Evolutionary conservation across 2,888 invertebrate species (phyloP), one percentile per base, ranked within the genome.

Genomic region (Rhagium mordax): DNA sequence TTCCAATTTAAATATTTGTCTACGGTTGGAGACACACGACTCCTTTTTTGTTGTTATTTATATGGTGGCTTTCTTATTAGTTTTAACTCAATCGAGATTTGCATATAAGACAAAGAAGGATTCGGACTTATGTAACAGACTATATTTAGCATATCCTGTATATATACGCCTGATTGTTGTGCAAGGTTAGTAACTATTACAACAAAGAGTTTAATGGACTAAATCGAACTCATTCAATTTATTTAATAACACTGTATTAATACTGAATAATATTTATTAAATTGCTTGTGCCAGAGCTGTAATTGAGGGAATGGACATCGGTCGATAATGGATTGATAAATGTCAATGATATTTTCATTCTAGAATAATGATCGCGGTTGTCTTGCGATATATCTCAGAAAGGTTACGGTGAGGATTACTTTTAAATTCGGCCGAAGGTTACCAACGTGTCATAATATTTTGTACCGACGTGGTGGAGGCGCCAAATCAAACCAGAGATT

Each of bases 131-230:
- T 51, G 51, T 51, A 51, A 51, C 18, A 51, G 51, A 51, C 51
- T 51, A 51, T 51, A 51, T 51, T 51, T 57, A 57, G 24, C 57
- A 57, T 57, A 57, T 57, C 29, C 57, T 57, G 29, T 16, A 57
- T 15, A 61, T 24, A 21, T 18, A 15, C 62, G 48, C 49, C 27
- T 49, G 67, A 72, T 67, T 55, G 67, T 72, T 72, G 55, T 20
- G 47, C 57, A 72, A 71, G 67, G 71, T 67, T 67, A 71, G 71
- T 66, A 61, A 51, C 60, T 47, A 47, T 47, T 51, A 61, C 61
- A 67, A 71, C 67, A 55, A 67, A 60, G 61, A 66, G 61, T 60
- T 33, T 61, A 71, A 71, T 66, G 55, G 61, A 61, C 59, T 60
- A 59, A 60, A 71, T 61, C 66, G 61, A 41, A 65, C 41, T 41